Conservation (phyloP, 1,140 invertebrate species). For the Drosophila kohkoa region DNA sequence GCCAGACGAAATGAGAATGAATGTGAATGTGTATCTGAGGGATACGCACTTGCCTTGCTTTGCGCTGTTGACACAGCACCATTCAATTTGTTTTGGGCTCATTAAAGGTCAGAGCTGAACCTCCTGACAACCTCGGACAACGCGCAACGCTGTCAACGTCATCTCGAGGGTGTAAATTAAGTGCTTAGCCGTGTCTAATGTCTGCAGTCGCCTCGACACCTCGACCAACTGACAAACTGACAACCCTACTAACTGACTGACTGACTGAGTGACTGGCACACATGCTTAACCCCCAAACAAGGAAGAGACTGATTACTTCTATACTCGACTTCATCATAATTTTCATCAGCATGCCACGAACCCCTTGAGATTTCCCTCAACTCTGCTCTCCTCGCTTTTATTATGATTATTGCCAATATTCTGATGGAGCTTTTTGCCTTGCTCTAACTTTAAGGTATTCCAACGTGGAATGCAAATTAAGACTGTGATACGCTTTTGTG, state of each 20-base stretch:
- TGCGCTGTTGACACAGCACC: conserved; percentile 70
- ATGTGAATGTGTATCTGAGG: conserved; percentile 29
- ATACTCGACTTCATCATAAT: conserved; percentile 22
- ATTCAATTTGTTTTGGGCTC: conserved; percentile 80
- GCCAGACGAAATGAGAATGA: conserved; percentile 45
- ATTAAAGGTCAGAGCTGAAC: conserved; percentile 56
- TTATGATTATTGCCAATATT: conserved; percentile 54
- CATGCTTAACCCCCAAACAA: conserved; percentile 16
- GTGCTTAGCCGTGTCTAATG: conserved; percentile 82
- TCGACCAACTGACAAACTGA: conserved; percentile 37
- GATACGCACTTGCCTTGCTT: conserved; percentile 55
- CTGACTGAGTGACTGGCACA: conserved; percentile 20
- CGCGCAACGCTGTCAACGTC: conserved; percentile 44
- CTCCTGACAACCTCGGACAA: conserved; percentile 27
- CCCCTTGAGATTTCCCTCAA: conserved; percentile 35
- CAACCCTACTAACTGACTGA: conserved; percentile 1
- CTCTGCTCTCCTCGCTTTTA: conserved; percentile 48
- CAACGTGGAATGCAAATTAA: conserved; percentile 15
- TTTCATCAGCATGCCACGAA: not conserved
- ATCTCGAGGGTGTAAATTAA: conserved; percentile 66
- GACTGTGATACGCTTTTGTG: conserved; percentile 8
- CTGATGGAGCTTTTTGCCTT: not conserved
- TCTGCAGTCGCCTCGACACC: conserved; percentile 59
- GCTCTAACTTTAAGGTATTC: not conserved
- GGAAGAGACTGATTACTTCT: conserved; percentile 20